These are phyloP conservation scores for Lepidothrix coronata DNA, from an alignment of 2,113 vertebrate species.

Conservation along the genomic window DNA sequence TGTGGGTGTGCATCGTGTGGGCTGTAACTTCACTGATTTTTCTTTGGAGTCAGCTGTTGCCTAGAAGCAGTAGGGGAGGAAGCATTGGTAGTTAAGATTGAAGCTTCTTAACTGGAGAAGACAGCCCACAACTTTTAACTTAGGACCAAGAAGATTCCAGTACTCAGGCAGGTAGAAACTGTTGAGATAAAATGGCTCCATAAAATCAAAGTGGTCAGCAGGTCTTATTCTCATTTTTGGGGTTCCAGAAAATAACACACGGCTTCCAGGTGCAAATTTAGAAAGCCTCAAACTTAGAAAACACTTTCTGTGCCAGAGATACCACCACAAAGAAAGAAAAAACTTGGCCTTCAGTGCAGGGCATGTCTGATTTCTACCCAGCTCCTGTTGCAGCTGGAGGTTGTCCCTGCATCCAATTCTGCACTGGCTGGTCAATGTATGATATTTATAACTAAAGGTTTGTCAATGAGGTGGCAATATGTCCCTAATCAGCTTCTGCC, in stretches of 20 bases:
- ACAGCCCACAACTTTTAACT: neutral
- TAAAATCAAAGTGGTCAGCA: neutral
- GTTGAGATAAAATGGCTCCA: neutral
- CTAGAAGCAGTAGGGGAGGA: slow-evolving; percentile 7
- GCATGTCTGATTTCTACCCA: neutral
- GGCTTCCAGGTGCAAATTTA: neutral
- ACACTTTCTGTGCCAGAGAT: neutral
- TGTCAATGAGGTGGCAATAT: neutral
- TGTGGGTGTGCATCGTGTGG: neutral
- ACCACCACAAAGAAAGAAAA: neutral
- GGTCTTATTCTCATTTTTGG: neutral
- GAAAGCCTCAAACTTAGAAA: neutral
- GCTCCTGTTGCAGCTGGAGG: neutral
- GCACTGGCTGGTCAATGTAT: neutral
- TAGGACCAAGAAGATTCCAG: neutral
- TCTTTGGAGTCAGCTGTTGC: neutral
- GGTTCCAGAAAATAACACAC: neutral
- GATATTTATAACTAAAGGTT: neutral
- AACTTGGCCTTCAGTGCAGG: neutral
- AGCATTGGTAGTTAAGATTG: neutral
- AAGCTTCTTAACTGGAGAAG: neutral
- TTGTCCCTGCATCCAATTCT: neutral
- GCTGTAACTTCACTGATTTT: neutral
- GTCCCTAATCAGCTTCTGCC: neutral
- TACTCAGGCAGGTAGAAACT: neutral